phyloP scores from a whole-genome alignment of 2,888 invertebrate species.

The Eucera pruinosa region DNA sequence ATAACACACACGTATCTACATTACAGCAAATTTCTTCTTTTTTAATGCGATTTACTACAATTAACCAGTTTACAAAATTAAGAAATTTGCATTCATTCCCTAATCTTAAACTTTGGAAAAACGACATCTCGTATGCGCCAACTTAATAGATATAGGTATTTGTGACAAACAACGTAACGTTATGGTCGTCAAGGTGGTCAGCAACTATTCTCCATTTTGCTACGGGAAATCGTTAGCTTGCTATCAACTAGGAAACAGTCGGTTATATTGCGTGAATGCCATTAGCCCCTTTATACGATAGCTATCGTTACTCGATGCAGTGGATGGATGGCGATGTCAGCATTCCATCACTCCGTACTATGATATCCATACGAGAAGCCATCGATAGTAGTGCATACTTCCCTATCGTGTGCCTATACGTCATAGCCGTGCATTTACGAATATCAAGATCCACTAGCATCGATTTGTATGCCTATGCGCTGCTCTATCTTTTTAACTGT shows the following conservation, averaged over 20 bases:
- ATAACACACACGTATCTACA: too few species aligned
- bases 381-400: constrained; percentile 40
- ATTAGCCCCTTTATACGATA: constrained; percentile 72
- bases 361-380: constrained; percentile 40
- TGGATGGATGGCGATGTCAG: constrained; percentile 73
- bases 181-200: constrained; percentile 1
- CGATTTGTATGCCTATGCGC: constrained; percentile 25
- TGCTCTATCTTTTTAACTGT: constrained; percentile 18
- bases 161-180: constrained; percentile 3
- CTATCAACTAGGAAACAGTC: constrained; percentile 45
- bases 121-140: too few species aligned
- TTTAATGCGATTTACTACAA: too few species aligned
- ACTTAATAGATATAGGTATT: too few species aligned
- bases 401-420: constrained; percentile 30
- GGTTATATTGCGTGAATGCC: constrained; percentile 69
- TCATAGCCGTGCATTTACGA: constrained; percentile 34
- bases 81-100: too few species aligned
- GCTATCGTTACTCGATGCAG: constrained; percentile 69
- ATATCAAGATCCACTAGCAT: constrained; percentile 34
- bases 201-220: constrained; percentile 42
- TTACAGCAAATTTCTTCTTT: too few species aligned
- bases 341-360: constrained; percentile 70
- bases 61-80: too few species aligned
- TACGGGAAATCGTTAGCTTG: constrained; percentile 18
- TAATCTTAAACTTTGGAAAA: too few species aligned